Conservation (phyloP, 2,888 invertebrate genomes). For the Gastrophysa polygoni region DNA sequence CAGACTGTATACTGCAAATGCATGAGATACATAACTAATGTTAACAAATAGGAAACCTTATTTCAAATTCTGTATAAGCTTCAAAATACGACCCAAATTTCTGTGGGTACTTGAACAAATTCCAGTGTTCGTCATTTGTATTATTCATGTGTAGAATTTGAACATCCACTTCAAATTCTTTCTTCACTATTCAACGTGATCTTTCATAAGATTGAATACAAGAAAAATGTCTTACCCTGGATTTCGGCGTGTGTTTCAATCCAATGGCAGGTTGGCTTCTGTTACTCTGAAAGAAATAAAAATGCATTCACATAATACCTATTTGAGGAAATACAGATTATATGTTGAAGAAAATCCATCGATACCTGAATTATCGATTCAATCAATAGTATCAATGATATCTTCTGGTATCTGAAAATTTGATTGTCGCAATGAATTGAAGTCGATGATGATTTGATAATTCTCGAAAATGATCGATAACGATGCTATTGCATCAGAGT, state of each 20-base stretch:
- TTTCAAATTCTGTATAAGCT: no score
- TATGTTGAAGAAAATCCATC: slow-evolving; percentile 1
- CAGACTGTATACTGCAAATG: no score
- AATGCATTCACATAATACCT: not conserved
- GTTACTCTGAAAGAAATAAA: slow-evolving; percentile 65
- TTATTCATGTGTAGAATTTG: not conserved
- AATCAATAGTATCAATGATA: no score
- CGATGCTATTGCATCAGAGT: no score
- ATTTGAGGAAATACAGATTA: no score
- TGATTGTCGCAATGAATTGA: no score
- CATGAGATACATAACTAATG: no score
- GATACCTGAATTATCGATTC: no score
- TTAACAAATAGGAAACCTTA: no score
- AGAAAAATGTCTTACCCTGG: slow-evolving; percentile 64
- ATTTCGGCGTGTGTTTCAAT: slow-evolving; percentile 69
- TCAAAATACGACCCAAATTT: not conserved
- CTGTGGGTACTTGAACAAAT: not conserved
- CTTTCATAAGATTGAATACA: not conserved
- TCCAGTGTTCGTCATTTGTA: not conserved
- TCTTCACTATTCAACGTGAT: slow-evolving; percentile 20
- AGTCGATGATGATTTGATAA: no score
- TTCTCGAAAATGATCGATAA: no score
- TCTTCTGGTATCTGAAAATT: no score
- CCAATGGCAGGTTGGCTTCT: slow-evolving; percentile 72
- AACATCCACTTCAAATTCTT: not conserved